Base-by-base conservation (phyloP, 2,797 vertebrate species). In the Somateria mollissima region DNA sequence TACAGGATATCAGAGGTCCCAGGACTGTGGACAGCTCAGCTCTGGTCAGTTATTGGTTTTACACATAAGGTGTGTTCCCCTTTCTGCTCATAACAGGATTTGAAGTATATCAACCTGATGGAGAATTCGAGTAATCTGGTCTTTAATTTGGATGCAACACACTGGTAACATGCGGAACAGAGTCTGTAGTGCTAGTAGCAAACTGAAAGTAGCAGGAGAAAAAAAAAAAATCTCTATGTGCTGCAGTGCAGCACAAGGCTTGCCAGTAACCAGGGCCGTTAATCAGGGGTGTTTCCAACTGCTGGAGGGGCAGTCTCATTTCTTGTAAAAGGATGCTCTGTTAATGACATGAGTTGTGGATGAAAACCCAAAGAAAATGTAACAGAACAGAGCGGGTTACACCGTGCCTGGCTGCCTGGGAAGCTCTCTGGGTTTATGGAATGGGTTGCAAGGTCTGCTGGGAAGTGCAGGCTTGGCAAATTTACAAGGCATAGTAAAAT, bases 401-500 rank as follows among this genome's bases (percentile, higher is more conserved):
- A 30, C 64, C 61, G 32, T 56, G 41, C 60, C 36, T 6, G 3
- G 66, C 67, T 87, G 84, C 64, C 71, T 65, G 18, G 21, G 80
- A 81, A 95, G 37, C 5, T 49, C 25, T 15, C 28, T 12, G 28
- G 10, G 32, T 90, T 64, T 74, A 45, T 49, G 60, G 80, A 76
- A 66, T 12, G 6, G 5, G 3, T 57, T 90, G 27, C 30, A 37
- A 22, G 19, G 19, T 71, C 71, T 80, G 27, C 30, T 87, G 70
- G 49, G 62, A 96, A 94, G 81, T 69, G 39, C 17, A 85, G 54
- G 18, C 45, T 84, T 86, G 41, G 51, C 82, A 84, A 61, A 61
- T 93, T 84, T 78, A 86, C 7, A 6, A 87, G 37, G 21, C 65
- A 61, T 60, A 78, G 73, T 91, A 76, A 94, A 95, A 89, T 90